A percentile compares a stretch with the other conserved stretches of the same genome.
Conservation (phyloP, 2,797 vertebrate species). For the Neostethus bicornis region DNA sequence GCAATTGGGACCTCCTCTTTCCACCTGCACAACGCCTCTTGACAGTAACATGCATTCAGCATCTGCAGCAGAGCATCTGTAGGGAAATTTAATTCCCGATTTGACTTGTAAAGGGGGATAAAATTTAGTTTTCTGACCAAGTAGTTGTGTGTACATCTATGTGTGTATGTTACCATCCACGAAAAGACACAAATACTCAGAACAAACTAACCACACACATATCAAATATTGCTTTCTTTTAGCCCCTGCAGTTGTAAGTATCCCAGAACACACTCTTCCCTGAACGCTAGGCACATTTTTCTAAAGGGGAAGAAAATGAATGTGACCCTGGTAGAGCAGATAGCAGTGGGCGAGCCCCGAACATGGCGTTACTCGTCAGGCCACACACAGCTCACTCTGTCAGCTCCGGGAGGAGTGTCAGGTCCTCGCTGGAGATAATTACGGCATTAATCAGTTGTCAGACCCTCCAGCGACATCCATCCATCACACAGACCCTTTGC, state of each 20-base stretch:
- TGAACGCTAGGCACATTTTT: conserved; percentile 58
- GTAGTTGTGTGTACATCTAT: too few relatives aligned
- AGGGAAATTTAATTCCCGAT: too few relatives aligned
- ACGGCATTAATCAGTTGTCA: conserved; percentile 86
- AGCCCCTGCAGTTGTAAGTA: conserved; percentile 37
- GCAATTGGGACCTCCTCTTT: too few relatives aligned
- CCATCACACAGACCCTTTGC: conserved; percentile 72
- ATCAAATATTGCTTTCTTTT: conserved; percentile 44
- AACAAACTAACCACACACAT: too few relatives aligned
- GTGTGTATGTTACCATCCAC: too few relatives aligned
- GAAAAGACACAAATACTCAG: too few relatives aligned
- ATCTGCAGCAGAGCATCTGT: too few relatives aligned
- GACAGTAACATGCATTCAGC: too few relatives aligned
- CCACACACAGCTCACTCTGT: conserved; percentile 78
- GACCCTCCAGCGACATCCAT: conserved; percentile 80
- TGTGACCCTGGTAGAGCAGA: conserved; percentile 74
- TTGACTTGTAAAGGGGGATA: too few relatives aligned
- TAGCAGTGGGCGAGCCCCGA: conserved; percentile 73
- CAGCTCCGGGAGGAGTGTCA: conserved; percentile 68
- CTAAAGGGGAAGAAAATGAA: conserved; percentile 67
- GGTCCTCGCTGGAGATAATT: conserved; percentile 82
- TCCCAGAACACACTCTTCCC: conserved; percentile 58
- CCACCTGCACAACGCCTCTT: too few relatives aligned
- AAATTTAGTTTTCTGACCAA: too few relatives aligned
- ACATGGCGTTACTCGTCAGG: conserved; percentile 71